phyloP scores from a whole-genome alignment of 2,888 invertebrate species.

The Camptogramma bilineatum region DNA sequence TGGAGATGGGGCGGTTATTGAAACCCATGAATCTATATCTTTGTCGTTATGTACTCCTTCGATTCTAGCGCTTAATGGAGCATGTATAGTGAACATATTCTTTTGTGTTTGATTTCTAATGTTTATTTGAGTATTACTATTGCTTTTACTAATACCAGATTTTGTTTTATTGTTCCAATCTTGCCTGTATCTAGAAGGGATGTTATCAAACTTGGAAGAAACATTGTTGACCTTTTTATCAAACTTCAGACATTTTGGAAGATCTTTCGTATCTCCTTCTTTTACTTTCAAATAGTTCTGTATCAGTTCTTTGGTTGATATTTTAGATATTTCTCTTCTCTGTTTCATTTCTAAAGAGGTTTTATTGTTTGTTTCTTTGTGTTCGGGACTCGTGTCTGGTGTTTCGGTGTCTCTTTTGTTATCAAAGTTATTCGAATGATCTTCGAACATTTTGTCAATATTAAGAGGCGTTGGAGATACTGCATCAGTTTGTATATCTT shows the following conservation, averaged over 20 bases:
- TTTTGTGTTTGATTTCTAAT: conserved; percentile 66
- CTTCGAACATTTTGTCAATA: conserved; percentile 77
- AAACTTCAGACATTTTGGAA: conserved; percentile 58
- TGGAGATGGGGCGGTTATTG: conserved; percentile 73
- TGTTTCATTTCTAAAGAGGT: conserved; percentile 56
- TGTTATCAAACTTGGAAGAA: conserved; percentile 55
- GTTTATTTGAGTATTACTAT: conserved; percentile 47
- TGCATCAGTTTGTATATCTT: conserved; percentile 78
- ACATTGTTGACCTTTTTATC: conserved; percentile 64
- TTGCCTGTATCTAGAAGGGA: conserved; percentile 53
- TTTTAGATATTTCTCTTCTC: conserved; percentile 69
- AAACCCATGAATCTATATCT: conserved; percentile 83
- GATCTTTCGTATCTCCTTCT: conserved; percentile 66
- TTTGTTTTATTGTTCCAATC: conserved; percentile 72
- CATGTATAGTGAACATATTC: conserved; percentile 58
- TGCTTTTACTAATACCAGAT: conserved; percentile 48
- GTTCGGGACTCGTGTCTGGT: conserved; percentile 48
- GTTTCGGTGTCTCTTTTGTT: conserved; percentile 52
- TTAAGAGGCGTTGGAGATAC: conserved; percentile 77
- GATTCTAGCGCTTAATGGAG: conserved; percentile 74
- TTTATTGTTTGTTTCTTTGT: conserved; percentile 50
- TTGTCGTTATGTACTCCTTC: conserved; percentile 76
- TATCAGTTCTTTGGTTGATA: conserved; percentile 77
- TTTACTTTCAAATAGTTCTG: conserved; percentile 80
- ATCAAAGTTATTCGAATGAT: conserved; percentile 57